Conservation (phyloP, 2,888 invertebrate species). For the Euplagia quadripunctaria region DNA sequence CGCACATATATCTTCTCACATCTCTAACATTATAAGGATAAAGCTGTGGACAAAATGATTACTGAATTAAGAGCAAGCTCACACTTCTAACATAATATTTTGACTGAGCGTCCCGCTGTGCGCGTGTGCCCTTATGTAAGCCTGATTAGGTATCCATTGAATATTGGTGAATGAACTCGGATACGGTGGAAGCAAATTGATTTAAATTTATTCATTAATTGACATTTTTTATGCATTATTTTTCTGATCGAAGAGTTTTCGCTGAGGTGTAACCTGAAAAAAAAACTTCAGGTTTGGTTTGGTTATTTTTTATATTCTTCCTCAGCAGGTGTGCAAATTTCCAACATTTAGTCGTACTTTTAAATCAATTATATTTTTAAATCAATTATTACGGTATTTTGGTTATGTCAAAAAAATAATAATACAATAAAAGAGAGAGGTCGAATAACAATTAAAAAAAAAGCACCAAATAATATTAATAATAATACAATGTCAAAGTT, state of each 20-base stretch:
- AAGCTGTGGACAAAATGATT: conserved; percentile 7
- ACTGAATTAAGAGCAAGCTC: conserved; percentile 40
- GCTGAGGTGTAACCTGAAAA: too few species aligned
- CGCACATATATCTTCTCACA: not conserved
- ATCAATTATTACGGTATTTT: too few species aligned
- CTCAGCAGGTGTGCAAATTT: too few species aligned
- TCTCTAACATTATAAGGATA: not conserved
- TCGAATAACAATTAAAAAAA: too few species aligned
- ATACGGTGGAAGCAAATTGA: not conserved
- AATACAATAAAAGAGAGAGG: too few species aligned
- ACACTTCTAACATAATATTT: conserved; percentile 53
- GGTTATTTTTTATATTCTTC: too few species aligned
- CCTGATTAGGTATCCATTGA: conserved; percentile 37
- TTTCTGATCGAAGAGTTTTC: not conserved
- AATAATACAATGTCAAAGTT: too few species aligned
- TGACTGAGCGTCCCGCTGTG: conserved; percentile 50
- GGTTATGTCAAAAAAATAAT: too few species aligned
- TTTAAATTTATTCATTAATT: not conserved
- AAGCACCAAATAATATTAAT: too few species aligned
- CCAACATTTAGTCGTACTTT: too few species aligned
- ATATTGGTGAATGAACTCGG: conserved; percentile 6
- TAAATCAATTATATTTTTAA: too few species aligned
- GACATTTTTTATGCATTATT: not conserved
- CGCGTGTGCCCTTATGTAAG: conserved; percentile 47
- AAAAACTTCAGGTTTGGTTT: too few species aligned